Conservation (phyloP, 2,888 invertebrate genomes). For the Stenichneumon culpator region DNA sequence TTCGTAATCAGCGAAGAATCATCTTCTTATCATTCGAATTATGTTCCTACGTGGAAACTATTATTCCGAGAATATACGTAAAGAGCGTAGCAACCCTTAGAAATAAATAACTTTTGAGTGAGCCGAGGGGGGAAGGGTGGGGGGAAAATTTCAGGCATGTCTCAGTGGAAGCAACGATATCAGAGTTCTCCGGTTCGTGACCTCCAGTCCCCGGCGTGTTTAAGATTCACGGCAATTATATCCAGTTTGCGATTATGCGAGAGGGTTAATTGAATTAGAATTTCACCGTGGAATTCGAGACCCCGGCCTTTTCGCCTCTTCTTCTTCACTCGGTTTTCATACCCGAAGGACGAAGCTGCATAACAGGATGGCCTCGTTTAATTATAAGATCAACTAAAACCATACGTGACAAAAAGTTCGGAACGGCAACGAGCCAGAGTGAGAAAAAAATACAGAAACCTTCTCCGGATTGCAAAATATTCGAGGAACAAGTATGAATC, state of each 20-base stretch:
- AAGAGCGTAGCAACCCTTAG: constrained; percentile 63
- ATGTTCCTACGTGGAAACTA: constrained; percentile 54
- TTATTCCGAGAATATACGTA: constrained; percentile 51
- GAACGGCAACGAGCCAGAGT: constrained; percentile 65
- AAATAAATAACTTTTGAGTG: constrained; percentile 64
- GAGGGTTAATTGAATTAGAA: constrained; percentile 82
- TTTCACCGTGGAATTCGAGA: constrained; percentile 70
- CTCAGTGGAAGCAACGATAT: constrained; percentile 56
- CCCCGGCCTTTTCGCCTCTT: constrained; percentile 59
- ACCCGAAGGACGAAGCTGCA: constrained; percentile 28
- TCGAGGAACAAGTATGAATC: neutral
- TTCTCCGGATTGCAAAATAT: neutral
- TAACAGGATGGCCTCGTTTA: constrained; percentile 75
- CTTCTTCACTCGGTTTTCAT: constrained; percentile 38
- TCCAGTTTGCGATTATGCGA: constrained; percentile 78
- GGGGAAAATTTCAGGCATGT: constrained; percentile 6
- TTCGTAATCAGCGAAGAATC: constrained; percentile 56
- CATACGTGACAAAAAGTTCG: constrained; percentile 79
- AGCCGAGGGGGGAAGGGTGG: constrained; percentile 15
- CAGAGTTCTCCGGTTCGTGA: constrained; percentile 64
- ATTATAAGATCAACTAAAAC: constrained; percentile 81
- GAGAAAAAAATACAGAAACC: neutral
- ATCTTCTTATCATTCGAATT: constrained; percentile 58
- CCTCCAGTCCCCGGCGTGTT: constrained; percentile 59
- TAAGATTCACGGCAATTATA: constrained; percentile 79